Base-by-base conservation (phyloP, 2,797 vertebrate genomes). In the Periophthalmus magnuspinnatus region DNA sequence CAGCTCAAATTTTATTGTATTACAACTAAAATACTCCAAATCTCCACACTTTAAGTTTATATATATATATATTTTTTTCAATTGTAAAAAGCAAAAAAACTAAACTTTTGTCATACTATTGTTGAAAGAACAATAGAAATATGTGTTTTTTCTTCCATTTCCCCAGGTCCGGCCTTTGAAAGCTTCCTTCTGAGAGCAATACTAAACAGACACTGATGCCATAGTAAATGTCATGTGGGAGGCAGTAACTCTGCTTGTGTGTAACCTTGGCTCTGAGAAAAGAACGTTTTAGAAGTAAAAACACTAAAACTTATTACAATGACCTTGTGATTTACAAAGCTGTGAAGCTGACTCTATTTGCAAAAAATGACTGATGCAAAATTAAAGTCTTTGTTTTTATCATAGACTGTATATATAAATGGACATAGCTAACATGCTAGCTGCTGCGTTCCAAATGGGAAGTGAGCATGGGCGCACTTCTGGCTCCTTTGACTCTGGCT, bases 191-290 rank as follows among this genome's bases (percentile, higher is more conserved):
- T 38, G 5, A 21, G 61, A 63, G 21, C 36, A 22, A 38, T 10
- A 63, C 38, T 24, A n/a, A 58, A 62, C 68, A 69, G 7, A 33
- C n/a, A 33, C 70, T 72, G 28, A 38, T 50, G 55, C 71, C 55
- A 33, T 47, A 65, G 33, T 59, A 64, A 69, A 69, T 41, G 28
- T 5, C 3, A 9, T 2, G 70, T 5, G 38, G 1, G 58, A 34
- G 19, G 36, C 17, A 63, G 68, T 47, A 22, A 6, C 24, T 21
- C 3, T 3, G 16, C 11, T 56, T 17, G 19, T 50, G 63, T 22
- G 7, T 67, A 55, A 65, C 41, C 50, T 77, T 68, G 41, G 22
- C 56, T 64, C 59, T 32, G 59, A 66, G 24, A 34, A 10, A 19
- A 61, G 16, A 60, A 50, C 59, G 41, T 59, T 57, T 64, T 22